Percentiles rank a stretch among this genome's conserved stretches.
These are phyloP conservation scores for Phycodurus eques DNA, from an alignment of 2,113 vertebrate genomes.

Conservation along the genomic window DNA sequence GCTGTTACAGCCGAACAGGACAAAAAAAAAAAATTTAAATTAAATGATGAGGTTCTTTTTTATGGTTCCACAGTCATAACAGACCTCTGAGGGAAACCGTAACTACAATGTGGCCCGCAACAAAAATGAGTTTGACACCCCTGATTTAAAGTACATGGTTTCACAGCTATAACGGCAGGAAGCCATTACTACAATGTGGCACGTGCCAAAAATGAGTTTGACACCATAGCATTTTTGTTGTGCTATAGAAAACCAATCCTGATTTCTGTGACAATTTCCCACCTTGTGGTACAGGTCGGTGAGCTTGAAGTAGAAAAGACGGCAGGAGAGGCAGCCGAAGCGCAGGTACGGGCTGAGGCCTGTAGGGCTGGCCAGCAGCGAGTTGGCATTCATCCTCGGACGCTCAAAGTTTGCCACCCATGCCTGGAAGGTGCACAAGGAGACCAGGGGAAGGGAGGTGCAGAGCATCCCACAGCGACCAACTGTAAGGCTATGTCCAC, in stretches of 20 bases:
- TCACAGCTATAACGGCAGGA: no score
- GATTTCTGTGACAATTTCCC: not conserved
- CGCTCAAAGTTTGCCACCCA: conserved; percentile 79
- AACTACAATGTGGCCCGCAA: no score
- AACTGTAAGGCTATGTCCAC: conserved; percentile 11
- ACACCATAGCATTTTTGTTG: not conserved
- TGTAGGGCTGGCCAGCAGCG: conserved; percentile 74
- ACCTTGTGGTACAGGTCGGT: conserved; percentile 78
- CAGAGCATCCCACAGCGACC: conserved; percentile 3
- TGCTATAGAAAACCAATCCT: not conserved
- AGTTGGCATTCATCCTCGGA: conserved; percentile 78
- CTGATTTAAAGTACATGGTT: no score
- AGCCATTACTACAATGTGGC: no score
- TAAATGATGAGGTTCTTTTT: no score
- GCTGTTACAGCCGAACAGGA: no score
- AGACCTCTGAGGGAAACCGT: no score
- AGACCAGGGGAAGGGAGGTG: not conserved
- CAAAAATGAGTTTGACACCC: no score
- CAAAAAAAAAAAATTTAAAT: no score
- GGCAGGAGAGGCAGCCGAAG: conserved; percentile 77
- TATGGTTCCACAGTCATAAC: no score
- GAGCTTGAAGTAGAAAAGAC: conserved; percentile 78
- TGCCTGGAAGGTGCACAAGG: conserved; percentile 52
- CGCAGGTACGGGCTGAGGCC: conserved; percentile 77
- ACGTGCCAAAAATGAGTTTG: no score